These are phyloP conservation scores for Canis aureus DNA, from an alignment of 2,113 vertebrate species.

Conservation along the genomic window DNA sequence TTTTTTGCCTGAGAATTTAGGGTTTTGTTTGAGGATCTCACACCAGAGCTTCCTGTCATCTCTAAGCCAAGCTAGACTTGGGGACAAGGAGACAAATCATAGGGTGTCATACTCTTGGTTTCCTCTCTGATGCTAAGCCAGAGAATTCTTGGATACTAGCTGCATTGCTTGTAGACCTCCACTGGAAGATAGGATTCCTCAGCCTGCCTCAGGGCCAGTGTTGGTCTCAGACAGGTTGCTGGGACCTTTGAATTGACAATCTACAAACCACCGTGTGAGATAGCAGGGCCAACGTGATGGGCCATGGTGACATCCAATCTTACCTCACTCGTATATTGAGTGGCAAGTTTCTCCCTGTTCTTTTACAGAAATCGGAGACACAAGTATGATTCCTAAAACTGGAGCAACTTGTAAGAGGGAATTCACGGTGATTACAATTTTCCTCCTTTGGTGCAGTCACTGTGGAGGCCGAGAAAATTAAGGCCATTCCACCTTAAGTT, in stretches of 20 bases:
- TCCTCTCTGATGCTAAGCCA: neutral
- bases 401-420: neutral
- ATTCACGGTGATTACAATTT: fast-evolving
- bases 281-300: too few species aligned
- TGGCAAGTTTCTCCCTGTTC: neutral
- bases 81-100: neutral
- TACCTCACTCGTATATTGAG: neutral
- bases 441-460: neutral
- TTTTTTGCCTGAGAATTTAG: neutral
- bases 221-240: neutral
- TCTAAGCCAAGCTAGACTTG: neutral
- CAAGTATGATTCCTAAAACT: neutral
- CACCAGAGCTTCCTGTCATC: neutral
- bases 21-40: neutral
- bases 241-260: neutral
- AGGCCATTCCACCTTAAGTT: too few species aligned
- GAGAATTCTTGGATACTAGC: neutral
- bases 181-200: neutral
- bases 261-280: neutral
- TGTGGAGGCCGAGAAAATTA: too few species aligned
- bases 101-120: neutral
- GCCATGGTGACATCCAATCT: neutral
- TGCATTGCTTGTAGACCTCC: neutral
- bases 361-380: neutral
- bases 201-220: neutral